Evolutionary conservation across 1,140 invertebrate species (phyloP).

Genomic region (Cyrtorhinus lividipennis): DNA sequence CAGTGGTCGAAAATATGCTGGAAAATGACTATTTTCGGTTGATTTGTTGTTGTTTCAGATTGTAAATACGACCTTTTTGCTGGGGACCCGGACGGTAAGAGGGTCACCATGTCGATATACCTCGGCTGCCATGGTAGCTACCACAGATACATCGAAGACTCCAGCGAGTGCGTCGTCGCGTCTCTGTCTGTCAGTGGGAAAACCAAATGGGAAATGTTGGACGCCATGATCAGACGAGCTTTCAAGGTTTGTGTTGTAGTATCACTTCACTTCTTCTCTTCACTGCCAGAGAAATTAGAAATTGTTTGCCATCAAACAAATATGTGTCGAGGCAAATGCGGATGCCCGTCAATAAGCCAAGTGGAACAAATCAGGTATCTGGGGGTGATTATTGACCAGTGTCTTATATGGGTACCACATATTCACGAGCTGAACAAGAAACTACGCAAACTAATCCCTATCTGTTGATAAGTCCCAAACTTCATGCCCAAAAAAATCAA

Average conservation of each 20-base stretch:
- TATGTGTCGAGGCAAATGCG: too few relatives aligned
- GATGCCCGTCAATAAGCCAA: too few relatives aligned
- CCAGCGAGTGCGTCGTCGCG: conserved; percentile 55
- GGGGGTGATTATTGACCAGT: too few relatives aligned
- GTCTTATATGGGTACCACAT: too few relatives aligned
- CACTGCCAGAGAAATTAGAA: too few relatives aligned
- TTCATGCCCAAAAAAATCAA: too few relatives aligned
- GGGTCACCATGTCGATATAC: conserved; percentile 68
- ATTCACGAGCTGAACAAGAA: too few relatives aligned
- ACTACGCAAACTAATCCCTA: too few relatives aligned
- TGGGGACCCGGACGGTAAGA: conserved; percentile 59
- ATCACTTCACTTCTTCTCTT: neutral
- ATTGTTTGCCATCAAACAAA: too few relatives aligned
- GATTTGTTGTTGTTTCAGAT: conserved; percentile 16
- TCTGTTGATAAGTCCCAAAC: too few relatives aligned
- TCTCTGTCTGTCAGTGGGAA: conserved; percentile 78
- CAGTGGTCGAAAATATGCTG: neutral
- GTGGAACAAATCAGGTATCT: too few relatives aligned
- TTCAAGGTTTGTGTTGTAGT: conserved; percentile 50
- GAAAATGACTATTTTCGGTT: too few relatives aligned
- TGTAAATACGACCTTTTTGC: conserved; percentile 29
- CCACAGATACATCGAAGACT: conserved; percentile 51
- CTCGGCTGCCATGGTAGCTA: conserved; percentile 66
- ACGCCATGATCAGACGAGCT: conserved; percentile 73
- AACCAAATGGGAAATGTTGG: conserved; percentile 88